Evolutionary conservation across 2,797 vertebrate genomes (phyloP), one percentile per base, ranked within the genome.

Genomic region (Rhincodon typus): DNA sequence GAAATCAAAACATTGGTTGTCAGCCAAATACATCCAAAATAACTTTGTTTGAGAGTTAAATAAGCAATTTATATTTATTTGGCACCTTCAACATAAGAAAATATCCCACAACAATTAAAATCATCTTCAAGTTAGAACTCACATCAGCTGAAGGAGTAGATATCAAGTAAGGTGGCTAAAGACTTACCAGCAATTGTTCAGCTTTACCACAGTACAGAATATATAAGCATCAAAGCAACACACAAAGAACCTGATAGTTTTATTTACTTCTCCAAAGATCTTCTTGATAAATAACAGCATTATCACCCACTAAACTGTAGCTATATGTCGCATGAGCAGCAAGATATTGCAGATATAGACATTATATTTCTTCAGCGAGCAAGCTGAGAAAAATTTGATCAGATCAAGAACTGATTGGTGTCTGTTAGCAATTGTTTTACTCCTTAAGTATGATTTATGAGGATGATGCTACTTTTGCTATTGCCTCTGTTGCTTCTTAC

Each of bases 291-390:
- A 95, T 0, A 57, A 19, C 91, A 53, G 13, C 91, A n/a, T 1
- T 1, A 30, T 27, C 25, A 13, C 42, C 62, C 1, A 70, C 10
- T 50, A 46, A 27, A 94, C 0, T 42, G 12, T 0, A 62, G 19
- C 93, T 94, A 46, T 57, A 23, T 42, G 42, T 4, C 66, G 3
- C n/a, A 4, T 50, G 19, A 0, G 4, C 1, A 25, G 25, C 3
- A 19, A 15, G 95, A 95, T 96, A 0, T 12, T 19, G 0, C 0
- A 0, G 30, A 46, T n/a, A 84, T 91, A 82, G n/a, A 0, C 0
- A 17, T 62, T 57, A 67, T 19, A 10, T 25, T 94, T 69, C 90
- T 94, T 88, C 57, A 69, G 30, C 19, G 15, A n/a, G 8, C 12
- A n/a, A 42, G n/a, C 10, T 30, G 3, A 90, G 57, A 90, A 30